Conservation (phyloP, 1,140 invertebrate genomes). For the Ephestia elutella region DNA sequence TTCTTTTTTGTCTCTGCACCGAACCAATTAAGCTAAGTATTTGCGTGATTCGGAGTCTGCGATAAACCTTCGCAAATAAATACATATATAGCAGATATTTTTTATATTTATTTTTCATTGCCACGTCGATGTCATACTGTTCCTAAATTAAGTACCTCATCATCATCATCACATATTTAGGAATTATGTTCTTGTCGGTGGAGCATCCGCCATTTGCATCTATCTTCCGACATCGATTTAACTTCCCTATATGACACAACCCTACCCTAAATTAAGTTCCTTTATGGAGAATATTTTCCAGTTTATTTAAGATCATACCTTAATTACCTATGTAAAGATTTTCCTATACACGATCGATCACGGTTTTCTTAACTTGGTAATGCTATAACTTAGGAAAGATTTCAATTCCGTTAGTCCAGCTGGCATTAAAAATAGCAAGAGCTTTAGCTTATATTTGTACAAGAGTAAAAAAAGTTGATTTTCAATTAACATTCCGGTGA, state of each 20-base stretch:
- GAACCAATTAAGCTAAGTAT: slow-evolving; percentile 50
- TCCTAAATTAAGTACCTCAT: not conserved
- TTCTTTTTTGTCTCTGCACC: slow-evolving; percentile 56
- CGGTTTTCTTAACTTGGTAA: too few species aligned
- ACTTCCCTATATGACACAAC: too few species aligned
- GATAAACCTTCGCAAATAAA: slow-evolving; percentile 22
- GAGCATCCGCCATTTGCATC: too few species aligned
- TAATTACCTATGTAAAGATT: too few species aligned
- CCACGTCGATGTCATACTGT: not conserved
- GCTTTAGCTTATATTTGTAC: not conserved
- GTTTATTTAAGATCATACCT: too few species aligned
- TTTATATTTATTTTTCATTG: not conserved
- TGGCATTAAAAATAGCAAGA: not conserved
- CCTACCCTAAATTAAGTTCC: too few species aligned
- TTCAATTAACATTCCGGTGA: slow-evolving; percentile 51
- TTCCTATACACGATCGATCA: not conserved
- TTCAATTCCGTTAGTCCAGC: not conserved
- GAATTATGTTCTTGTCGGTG: too few species aligned
- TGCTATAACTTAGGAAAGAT: too few species aligned
- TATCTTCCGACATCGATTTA: too few species aligned
- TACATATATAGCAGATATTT: not conserved
- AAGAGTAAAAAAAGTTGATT: slow-evolving; percentile 13
- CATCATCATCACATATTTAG: too few species aligned
- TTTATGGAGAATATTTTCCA: too few species aligned
- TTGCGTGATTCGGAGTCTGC: slow-evolving; percentile 58